These are phyloP conservation scores for Lepidocyrtoides sp. DNA, from an alignment of 2,888 invertebrate species.

Conservation along the genomic window DNA sequence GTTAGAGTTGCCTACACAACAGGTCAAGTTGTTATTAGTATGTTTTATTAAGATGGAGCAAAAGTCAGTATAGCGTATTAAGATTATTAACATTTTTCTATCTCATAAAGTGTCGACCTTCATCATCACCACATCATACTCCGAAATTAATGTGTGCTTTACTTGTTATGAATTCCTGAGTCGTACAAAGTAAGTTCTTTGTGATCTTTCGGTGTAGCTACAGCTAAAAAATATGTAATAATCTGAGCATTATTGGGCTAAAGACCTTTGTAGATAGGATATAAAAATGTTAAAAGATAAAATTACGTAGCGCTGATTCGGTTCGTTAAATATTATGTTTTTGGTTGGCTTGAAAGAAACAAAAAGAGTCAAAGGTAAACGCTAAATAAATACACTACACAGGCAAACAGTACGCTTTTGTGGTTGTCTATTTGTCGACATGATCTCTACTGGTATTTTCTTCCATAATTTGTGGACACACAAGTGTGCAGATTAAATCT, in stretches of 20 bases:
- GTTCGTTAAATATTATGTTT: conserved; percentile 68
- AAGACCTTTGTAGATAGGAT: conserved; percentile 57
- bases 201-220: neutral
- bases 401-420: too few species aligned
- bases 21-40: conserved; percentile 46
- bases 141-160: neutral
- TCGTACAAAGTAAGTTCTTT: too few species aligned
- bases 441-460: neutral
- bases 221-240: neutral
- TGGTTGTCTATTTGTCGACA: neutral
- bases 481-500: neutral
- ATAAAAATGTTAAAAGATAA: conserved; percentile 62
- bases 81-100: conserved; percentile 63
- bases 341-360: neutral
- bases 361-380: neutral
- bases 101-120: conserved; percentile 4
- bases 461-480: conserved; percentile 12
- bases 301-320: conserved; percentile 41
- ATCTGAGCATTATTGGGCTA: conserved; percentile 52
- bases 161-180: neutral
- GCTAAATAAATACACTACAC: too few species aligned
- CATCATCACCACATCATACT: too few species aligned
- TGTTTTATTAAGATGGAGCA: too few species aligned
- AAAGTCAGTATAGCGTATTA: conserved; percentile 58
- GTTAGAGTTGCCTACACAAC: conserved; percentile 54